These are phyloP conservation scores for Drosophila parabipectinata DNA, from an alignment of 1,140 invertebrate species.

Conservation along the genomic window DNA sequence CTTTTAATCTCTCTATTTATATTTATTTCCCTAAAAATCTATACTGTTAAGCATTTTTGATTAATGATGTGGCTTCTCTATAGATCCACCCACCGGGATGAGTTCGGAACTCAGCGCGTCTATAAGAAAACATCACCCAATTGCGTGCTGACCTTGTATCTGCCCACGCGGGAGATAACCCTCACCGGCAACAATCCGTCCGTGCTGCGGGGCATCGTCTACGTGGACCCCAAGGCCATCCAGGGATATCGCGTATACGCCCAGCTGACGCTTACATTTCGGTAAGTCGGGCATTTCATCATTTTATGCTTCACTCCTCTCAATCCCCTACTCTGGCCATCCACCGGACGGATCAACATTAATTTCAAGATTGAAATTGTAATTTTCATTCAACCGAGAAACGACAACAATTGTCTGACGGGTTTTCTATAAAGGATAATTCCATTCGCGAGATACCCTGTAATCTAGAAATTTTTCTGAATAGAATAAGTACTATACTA, in stretches of 20 bases:
- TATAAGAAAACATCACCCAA: conserved; percentile 90
- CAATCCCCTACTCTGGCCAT: not conserved
- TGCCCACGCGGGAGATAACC: conserved; percentile 91
- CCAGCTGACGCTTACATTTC: conserved; percentile 93
- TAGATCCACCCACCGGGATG: conserved; percentile 59
- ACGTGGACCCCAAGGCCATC: conserved; percentile 88
- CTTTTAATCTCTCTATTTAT: too few species aligned
- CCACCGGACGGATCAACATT: conserved; percentile 2
- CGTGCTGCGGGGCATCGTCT: conserved; percentile 91
- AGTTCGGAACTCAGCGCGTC: conserved; percentile 78
- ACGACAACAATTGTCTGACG: not conserved
- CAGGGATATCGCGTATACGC: conserved; percentile 90
- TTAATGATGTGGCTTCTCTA: too few species aligned
- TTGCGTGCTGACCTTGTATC: conserved; percentile 92
- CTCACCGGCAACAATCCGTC: conserved; percentile 90
- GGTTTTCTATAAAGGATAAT: not conserved
- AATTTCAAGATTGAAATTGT: conserved; percentile 24
- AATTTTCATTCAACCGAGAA: conserved; percentile 9
- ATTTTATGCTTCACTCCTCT: not conserved
- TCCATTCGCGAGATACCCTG: not conserved
- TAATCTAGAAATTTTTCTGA: not conserved
- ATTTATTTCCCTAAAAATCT: too few species aligned
- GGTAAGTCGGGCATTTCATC: conserved; percentile 84
- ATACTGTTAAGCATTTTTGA: too few species aligned
- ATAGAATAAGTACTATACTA: too few species aligned